Percentiles rank a stretch among this genome's conserved stretches.
Conservation (phyloP, 2,888 invertebrate genomes). For the Mimumesa dahlbomi region DNA sequence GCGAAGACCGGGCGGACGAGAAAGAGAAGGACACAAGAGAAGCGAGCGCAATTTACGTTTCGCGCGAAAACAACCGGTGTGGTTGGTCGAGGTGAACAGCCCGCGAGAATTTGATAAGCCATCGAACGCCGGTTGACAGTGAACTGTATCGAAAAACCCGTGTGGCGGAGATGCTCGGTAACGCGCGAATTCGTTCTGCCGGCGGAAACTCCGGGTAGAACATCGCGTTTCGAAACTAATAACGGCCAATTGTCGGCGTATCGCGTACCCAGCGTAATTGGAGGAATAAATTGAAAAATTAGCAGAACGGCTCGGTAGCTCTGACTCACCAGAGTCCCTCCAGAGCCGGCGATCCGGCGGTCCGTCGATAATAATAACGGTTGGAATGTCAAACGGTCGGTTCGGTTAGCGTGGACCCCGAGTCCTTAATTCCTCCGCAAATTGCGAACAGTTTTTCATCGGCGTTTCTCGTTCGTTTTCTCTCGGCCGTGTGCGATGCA, state of each 20-base stretch:
- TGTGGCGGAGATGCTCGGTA: no score
- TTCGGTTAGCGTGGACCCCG: slow-evolving; percentile 58
- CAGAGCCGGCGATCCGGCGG: slow-evolving; percentile 56
- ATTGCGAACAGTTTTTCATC: slow-evolving; percentile 60
- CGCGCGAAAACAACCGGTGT: no score
- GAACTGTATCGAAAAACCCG: no score
- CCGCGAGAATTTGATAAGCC: not conserved
- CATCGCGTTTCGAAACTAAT: slow-evolving; percentile 71
- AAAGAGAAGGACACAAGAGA: no score
- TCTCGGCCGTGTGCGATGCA: not conserved
- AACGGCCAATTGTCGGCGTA: slow-evolving; percentile 74
- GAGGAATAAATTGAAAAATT: slow-evolving; percentile 78
- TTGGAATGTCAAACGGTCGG: slow-evolving; percentile 76
- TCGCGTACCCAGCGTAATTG: slow-evolving; percentile 75
- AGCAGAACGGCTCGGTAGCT: slow-evolving; percentile 69
- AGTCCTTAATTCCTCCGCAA: slow-evolving; percentile 68
- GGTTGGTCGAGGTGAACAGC: not conserved
- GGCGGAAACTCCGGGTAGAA: slow-evolving; percentile 61
- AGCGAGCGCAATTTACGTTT: no score
- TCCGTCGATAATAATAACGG: slow-evolving; percentile 70
- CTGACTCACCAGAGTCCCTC: slow-evolving; percentile 60
- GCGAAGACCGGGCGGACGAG: no score
- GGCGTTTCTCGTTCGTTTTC: slow-evolving; percentile 38
- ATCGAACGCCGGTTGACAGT: no score
- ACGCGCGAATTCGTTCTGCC: slow-evolving; percentile 58